These are phyloP conservation scores for Patella vulgata DNA, from an alignment of 1,140 invertebrate species.

Conservation along the genomic window DNA sequence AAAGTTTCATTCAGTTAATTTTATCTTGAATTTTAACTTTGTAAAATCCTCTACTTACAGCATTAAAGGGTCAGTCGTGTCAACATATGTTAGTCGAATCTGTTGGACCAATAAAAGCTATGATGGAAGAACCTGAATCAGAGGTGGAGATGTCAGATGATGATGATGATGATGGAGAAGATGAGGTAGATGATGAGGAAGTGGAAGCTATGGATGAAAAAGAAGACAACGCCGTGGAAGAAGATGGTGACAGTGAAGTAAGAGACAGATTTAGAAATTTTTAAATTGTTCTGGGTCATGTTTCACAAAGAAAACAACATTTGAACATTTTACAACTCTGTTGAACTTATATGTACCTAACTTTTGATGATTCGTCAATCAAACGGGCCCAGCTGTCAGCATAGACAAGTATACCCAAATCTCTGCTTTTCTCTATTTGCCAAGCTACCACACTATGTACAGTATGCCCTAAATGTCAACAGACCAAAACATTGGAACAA, in stretches of 20 bases:
- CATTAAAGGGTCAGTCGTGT: slow-evolving; percentile 34
- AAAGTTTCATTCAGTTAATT: no score
- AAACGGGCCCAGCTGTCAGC: no score
- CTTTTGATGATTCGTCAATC: no score
- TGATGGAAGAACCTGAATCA: slow-evolving; percentile 56
- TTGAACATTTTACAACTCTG: no score
- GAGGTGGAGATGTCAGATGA: slow-evolving; percentile 55
- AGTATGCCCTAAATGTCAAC: no score
- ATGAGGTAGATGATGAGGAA: slow-evolving; percentile 64
- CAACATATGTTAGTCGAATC: slow-evolving; percentile 59
- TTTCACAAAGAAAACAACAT: neutral
- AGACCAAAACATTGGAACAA: no score
- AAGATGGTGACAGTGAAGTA: slow-evolving; percentile 6
- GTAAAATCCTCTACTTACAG: slow-evolving; percentile 30
- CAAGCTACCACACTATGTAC: no score
- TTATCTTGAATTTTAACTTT: no score
- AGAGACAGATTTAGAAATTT: slow-evolving; percentile 45
- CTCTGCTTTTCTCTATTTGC: no score
- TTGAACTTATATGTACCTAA: no score
- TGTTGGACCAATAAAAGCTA: slow-evolving; percentile 46
- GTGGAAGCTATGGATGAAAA: slow-evolving; percentile 60
- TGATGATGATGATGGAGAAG: slow-evolving; percentile 60
- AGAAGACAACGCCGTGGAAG: slow-evolving; percentile 48
- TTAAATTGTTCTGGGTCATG: neutral
- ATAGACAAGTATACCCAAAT: no score